Conservation (phyloP, 2,113 vertebrate genomes). For the Falco punctatus region DNA sequence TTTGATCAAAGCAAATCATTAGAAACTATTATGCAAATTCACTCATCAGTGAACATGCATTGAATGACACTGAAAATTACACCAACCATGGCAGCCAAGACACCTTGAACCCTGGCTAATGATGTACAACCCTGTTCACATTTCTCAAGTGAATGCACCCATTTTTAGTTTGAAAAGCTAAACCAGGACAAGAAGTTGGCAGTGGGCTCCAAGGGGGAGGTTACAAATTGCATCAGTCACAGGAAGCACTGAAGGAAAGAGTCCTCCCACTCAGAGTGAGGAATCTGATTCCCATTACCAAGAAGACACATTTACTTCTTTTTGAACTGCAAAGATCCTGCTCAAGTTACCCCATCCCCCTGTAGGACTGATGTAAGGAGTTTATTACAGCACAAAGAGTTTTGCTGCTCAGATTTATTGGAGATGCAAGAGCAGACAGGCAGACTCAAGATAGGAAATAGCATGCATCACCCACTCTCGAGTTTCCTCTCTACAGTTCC, state of each 20-base stretch:
- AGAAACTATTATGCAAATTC: constrained; percentile 13
- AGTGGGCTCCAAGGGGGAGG: background rate
- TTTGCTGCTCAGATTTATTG: constrained; percentile 2
- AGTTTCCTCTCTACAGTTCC: constrained; percentile 24
- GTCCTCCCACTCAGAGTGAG: background rate
- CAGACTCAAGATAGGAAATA: constrained; percentile 26
- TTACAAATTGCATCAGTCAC: background rate
- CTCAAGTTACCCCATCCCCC: background rate
- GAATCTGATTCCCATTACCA: background rate
- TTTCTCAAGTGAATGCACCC: constrained; percentile 16
- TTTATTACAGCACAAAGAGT: background rate
- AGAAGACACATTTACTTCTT: background rate
- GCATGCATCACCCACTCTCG: background rate
- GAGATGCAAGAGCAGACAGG: constrained; percentile 20
- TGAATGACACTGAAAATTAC: background rate
- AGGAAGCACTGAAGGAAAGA: background rate
- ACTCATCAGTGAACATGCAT: background rate
- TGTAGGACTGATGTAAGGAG: background rate
- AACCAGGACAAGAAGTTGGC: background rate
- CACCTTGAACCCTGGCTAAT: background rate
- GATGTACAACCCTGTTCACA: background rate
- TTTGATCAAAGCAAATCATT: background rate
- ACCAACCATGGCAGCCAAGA: background rate
- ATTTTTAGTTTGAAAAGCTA: constrained; percentile 8
- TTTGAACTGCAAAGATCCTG: background rate